Conservation (phyloP, 2,113 vertebrate genomes). For the Cynopterus brachyotis region DNA sequence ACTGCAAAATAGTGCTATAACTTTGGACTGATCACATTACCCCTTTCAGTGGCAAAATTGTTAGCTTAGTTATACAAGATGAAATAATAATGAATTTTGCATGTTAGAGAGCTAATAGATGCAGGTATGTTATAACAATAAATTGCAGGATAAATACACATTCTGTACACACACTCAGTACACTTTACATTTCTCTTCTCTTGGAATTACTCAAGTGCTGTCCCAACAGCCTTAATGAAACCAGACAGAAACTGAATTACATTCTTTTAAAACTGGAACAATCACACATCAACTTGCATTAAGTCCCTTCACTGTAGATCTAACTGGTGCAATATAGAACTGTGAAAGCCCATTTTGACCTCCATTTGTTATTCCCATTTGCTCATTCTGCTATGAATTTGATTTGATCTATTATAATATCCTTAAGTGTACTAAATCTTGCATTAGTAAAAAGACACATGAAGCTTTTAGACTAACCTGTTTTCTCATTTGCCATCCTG, state of each 20-base stretch:
- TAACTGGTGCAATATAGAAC: neutral
- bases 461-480: slow-evolving; percentile 13
- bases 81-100: slow-evolving; percentile 49
- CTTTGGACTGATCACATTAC: neutral
- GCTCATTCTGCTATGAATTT: slow-evolving; percentile 21
- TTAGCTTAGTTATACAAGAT: neutral
- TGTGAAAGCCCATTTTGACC: slow-evolving; percentile 18
- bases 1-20: neutral
- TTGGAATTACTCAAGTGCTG: slow-evolving; percentile 51
- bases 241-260: slow-evolving; percentile 53
- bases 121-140: neutral
- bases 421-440: slow-evolving; percentile 54
- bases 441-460: slow-evolving; percentile 40
- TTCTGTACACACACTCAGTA: neutral
- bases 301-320: neutral
- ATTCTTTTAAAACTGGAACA: slow-evolving; percentile 49
- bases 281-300: neutral
- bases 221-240: slow-evolving; percentile 51
- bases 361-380: slow-evolving; percentile 39
- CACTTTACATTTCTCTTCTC: slow-evolving; percentile 30
- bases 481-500: neutral
- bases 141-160: neutral
- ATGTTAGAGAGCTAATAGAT: slow-evolving; percentile 12
- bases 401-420: slow-evolving; percentile 51
- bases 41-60: neutral